These are phyloP conservation scores for Myotis pilosus DNA, from an alignment of 2,797 vertebrate species.

Conservation along the genomic window DNA sequence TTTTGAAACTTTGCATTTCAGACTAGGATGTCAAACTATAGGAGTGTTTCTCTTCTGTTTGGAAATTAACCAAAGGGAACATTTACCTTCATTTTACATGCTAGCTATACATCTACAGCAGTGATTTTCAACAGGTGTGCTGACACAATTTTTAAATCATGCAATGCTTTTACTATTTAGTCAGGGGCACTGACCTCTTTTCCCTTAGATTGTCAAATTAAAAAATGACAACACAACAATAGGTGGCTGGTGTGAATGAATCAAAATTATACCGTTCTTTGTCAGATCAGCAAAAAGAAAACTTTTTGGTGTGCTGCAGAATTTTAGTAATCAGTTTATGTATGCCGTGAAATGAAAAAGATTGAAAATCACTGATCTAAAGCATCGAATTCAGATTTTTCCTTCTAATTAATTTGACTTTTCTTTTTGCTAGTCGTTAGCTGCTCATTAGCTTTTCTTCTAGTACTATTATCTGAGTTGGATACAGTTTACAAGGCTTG, in stretches of 20 bases:
- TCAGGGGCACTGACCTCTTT: not conserved
- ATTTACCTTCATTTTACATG: slow-evolving; percentile 1
- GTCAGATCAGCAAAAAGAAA: not conserved
- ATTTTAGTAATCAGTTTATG: not conserved
- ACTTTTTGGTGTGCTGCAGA: not conserved
- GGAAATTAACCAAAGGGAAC: not conserved
- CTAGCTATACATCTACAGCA: not conserved
- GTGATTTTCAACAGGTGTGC: not conserved
- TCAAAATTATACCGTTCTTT: not conserved
- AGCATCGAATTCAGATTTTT: not conserved
- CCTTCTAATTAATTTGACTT: not conserved
- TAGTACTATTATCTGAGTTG: not conserved
- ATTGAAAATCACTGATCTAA: not conserved
- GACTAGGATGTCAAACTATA: not conserved
- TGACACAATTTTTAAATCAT: not conserved
- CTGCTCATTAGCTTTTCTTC: not conserved
- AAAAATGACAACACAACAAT: not conserved
- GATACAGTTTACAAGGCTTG: not conserved
- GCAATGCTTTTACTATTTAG: not conserved
- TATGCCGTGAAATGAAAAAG: not conserved
- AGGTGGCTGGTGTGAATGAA: not conserved
- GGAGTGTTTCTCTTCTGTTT: not conserved
- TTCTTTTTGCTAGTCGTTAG: not conserved
- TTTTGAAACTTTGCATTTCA: not conserved
- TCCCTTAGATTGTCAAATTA: not conserved